Percentiles rank a stretch among this genome's conserved stretches.
Evolutionary conservation across 2,113 vertebrate species (phyloP).

Genomic region (Ahaetulla prasina): DNA sequence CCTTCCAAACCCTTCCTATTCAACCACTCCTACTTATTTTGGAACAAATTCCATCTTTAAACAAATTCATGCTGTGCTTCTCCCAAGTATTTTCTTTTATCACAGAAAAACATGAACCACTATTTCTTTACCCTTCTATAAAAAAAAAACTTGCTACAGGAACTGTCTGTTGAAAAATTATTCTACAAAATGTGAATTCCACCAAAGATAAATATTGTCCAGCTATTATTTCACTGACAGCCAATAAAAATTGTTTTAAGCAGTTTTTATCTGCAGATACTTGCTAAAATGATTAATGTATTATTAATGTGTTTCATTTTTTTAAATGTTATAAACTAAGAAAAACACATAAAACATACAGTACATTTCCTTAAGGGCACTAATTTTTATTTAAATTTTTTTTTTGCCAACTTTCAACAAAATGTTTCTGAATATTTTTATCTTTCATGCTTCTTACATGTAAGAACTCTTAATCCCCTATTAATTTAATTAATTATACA

Average conservation of each 20-base stretch:
- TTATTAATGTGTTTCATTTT: constrained; percentile 4
- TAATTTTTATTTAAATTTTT: not conserved
- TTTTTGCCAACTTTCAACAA: not conserved
- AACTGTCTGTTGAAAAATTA: not conserved
- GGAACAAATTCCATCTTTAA: not conserved
- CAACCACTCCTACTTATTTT: constrained; percentile 11
- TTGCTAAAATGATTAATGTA: not conserved
- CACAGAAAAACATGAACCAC: not conserved
- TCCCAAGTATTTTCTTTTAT: not conserved
- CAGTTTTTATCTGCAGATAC: not conserved
- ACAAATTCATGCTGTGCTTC: constrained; percentile 1
- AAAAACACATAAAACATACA: not conserved
- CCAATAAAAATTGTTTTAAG: not conserved
- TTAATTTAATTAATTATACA: not conserved
- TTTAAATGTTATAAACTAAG: not conserved
- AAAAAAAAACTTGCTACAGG: not conserved
- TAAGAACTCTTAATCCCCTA: not conserved
- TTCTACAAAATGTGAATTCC: not conserved
- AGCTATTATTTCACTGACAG: not conserved
- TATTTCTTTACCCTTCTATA: not conserved
- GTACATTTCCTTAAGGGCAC: not conserved
- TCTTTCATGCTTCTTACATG: not conserved
- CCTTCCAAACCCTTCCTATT: constrained; percentile 17
- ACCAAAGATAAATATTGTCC: not conserved
- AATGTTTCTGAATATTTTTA: not conserved